Conservation (phyloP, 2,113 vertebrate genomes). For the Isurus oxyrinchus region DNA sequence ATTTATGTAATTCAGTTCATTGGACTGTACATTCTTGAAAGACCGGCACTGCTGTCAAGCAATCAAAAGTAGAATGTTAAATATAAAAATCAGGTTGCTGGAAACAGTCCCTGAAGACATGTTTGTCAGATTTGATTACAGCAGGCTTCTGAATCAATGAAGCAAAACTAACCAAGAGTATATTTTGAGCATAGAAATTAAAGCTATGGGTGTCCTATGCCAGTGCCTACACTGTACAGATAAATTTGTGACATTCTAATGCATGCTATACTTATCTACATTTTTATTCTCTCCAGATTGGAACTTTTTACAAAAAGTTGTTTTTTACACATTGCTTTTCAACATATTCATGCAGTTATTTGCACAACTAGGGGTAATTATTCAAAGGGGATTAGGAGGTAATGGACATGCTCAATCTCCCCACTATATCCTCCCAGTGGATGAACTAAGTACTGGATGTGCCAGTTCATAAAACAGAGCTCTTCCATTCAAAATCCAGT, state of each 20-base stretch:
- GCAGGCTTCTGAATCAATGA: constrained; percentile 11
- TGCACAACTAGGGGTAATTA: background rate
- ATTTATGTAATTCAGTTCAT: constrained; percentile 29
- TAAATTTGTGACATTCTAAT: background rate
- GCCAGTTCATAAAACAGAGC: background rate
- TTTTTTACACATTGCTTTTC: background rate
- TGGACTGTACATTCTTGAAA: constrained; percentile 25
- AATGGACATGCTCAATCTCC: no score
- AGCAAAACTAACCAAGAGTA: constrained; percentile 14
- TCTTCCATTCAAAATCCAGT: background rate
- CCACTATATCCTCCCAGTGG: no score
- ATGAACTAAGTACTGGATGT: no score
- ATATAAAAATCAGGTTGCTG: constrained; percentile 25
- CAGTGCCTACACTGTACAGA: background rate
- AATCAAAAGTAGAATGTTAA: constrained; percentile 30
- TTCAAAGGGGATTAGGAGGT: background rate
- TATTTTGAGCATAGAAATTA: background rate
- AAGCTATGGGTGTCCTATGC: background rate
- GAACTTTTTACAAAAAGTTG: background rate
- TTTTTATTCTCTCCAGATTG: background rate
- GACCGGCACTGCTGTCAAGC: constrained; percentile 14
- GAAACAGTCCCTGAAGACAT: constrained; percentile 25
- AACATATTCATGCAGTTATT: background rate
- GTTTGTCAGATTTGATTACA: constrained; percentile 29
- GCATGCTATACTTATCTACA: background rate